Percentiles rank a stretch among this genome's conserved stretches.
These are phyloP conservation scores for Eubucco bourcierii DNA, from an alignment of 2,113 vertebrate genomes.

Conservation along the genomic window DNA sequence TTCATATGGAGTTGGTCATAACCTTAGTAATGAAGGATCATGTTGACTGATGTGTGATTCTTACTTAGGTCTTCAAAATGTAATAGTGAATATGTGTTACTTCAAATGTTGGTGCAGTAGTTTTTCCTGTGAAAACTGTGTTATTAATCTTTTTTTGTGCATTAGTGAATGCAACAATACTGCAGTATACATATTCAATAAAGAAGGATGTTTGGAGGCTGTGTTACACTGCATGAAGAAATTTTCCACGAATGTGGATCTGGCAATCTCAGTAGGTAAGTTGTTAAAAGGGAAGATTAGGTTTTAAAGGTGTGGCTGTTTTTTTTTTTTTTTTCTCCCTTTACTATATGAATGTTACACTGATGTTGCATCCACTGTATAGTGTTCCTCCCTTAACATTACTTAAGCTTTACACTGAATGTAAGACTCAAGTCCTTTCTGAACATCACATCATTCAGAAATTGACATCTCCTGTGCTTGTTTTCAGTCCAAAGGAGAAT, in stretches of 20 bases:
- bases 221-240: conserved; percentile 87
- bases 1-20: neutral
- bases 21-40: accelerated
- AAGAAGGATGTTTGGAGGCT: conserved; percentile 86
- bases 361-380: neutral
- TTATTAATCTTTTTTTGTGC: neutral
- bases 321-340: neutral
- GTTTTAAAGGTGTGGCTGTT: neutral
- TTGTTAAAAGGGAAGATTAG: neutral
- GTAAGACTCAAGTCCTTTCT: neutral
- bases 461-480: neutral
- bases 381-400: neutral
- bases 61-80: neutral
- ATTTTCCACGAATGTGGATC: conserved; percentile 83
- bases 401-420: neutral
- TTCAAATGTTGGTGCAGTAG: neutral
- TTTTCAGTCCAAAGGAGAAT: neutral
- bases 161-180: conserved; percentile 90
- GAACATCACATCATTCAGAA: neutral
- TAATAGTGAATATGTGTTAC: neutral
- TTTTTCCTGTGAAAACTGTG: neutral
- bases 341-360: neutral
- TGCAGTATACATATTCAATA: conserved; percentile 90
- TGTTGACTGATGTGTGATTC: neutral
- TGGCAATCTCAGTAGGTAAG: conserved; percentile 92